These are phyloP conservation scores for Microctonus brassicae DNA, from an alignment of 2,888 invertebrate species.

Conservation along the genomic window DNA sequence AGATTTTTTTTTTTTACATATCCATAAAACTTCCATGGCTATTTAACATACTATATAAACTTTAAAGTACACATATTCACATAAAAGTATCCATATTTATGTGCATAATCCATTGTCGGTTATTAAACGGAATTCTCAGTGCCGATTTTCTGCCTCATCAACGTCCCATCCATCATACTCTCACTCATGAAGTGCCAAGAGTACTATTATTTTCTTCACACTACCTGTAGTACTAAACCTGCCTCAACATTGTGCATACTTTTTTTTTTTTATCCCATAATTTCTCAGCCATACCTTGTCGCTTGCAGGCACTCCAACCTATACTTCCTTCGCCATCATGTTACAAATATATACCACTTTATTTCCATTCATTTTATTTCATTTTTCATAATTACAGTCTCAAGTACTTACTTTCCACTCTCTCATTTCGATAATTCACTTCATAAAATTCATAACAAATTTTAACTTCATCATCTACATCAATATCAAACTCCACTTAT, in stretches of 20 bases:
- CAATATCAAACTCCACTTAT: too few species aligned
- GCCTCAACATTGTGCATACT: not conserved
- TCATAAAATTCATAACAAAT: not conserved
- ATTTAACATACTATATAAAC: not conserved
- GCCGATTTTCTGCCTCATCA: conserved; percentile 31
- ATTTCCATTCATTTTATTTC: not conserved
- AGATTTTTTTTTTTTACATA: not conserved
- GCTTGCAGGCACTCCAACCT: conserved; percentile 19
- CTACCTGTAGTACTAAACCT: not conserved
- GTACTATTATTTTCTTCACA: conserved; percentile 34
- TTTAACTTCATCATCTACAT: too few species aligned
- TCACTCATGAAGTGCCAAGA: conserved; percentile 41
- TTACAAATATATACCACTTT: not conserved
- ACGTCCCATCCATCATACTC: conserved; percentile 48
- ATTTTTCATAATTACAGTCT: not conserved
- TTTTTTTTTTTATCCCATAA: conserved; percentile 3
- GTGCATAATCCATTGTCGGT: not conserved
- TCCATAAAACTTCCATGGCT: not conserved
- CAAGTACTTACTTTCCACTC: not conserved
- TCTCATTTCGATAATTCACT: not conserved
- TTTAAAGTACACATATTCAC: too few species aligned
- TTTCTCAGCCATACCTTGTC: conserved; percentile 25
- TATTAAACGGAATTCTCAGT: conserved; percentile 25
- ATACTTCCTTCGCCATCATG: not conserved
- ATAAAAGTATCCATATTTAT: not conserved